Conservation (phyloP, 2,888 invertebrate species). For the Camponotus fellah region DNA sequence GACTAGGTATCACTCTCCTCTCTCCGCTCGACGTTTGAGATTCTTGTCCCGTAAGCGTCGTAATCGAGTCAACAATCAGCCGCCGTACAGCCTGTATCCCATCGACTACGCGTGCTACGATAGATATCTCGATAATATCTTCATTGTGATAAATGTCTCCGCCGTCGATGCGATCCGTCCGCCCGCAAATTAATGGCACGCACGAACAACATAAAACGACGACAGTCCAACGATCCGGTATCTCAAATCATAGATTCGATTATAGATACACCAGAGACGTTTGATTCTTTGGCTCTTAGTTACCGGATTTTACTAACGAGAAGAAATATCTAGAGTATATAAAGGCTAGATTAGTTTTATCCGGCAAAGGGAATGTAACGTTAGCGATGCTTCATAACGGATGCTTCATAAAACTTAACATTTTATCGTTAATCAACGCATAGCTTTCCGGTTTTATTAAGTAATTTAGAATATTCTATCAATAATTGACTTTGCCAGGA, state of each 20-base stretch:
- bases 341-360: not conserved
- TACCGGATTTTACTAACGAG: slow-evolving; percentile 6
- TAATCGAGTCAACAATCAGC: slow-evolving; percentile 51
- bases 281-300: not conserved
- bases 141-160: slow-evolving; percentile 53
- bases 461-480: slow-evolving; percentile 11
- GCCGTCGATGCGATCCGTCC: slow-evolving; percentile 15
- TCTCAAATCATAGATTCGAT: slow-evolving; percentile 44
- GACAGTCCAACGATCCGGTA: slow-evolving; percentile 1
- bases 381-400: too few species aligned
- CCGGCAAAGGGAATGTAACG: not conserved
- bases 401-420: not conserved
- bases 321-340: not conserved
- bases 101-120: slow-evolving; percentile 32
- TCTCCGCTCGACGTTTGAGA: slow-evolving; percentile 35
- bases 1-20: slow-evolving; percentile 33
- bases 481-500: slow-evolving; percentile 16
- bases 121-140: slow-evolving; percentile 55
- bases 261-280: slow-evolving; percentile 11
- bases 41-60: slow-evolving; percentile 14
- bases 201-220: slow-evolving; percentile 19
- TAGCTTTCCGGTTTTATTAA: not conserved
- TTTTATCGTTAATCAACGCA: slow-evolving; percentile 7
- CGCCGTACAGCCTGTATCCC: slow-evolving; percentile 13
- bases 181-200: slow-evolving; percentile 47